Percentiles rank a stretch among this genome's conserved stretches.
Evolutionary conservation across 1,140 invertebrate genomes (phyloP).

Genomic region (Macrostomum lignano): DNA sequence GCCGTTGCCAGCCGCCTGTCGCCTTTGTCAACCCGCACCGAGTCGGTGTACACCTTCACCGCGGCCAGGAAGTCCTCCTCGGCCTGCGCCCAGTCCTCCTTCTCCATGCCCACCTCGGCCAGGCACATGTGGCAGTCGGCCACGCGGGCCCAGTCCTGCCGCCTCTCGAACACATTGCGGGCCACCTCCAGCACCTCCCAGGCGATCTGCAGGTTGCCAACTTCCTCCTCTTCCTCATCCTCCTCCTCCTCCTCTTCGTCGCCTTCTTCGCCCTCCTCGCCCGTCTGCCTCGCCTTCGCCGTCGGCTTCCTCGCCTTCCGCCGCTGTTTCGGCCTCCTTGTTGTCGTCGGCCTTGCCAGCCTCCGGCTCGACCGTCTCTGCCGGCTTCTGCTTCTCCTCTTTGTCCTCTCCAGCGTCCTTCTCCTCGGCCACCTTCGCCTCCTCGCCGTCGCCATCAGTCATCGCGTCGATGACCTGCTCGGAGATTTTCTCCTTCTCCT

Average conservation of each 20-base stretch:
- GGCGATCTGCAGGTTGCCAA: constrained; percentile 48
- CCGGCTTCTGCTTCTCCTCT: no score
- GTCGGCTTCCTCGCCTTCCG: neutral
- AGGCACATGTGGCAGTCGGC: constrained; percentile 7
- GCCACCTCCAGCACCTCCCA: constrained; percentile 67
- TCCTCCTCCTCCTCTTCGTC: no score
- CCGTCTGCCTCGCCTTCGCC: no score
- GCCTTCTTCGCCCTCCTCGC: no score
- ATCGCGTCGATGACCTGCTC: constrained; percentile 15
- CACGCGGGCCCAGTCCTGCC: constrained; percentile 6
- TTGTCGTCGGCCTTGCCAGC: no score
- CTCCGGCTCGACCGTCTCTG: no score
- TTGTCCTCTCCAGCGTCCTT: no score
- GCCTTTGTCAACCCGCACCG: no score
- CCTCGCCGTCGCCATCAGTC: constrained; percentile 9
- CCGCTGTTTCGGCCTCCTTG: no score
- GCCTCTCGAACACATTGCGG: constrained; percentile 1
- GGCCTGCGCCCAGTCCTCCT: constrained; percentile 7
- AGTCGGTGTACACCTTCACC: no score
- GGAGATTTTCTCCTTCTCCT: constrained; percentile 12
- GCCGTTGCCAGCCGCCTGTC: no score
- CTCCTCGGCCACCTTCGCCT: neutral
- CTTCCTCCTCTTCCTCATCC: constrained; percentile 25
- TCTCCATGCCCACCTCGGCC: constrained; percentile 7
- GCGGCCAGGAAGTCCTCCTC: constrained; percentile 1